phyloP scores from a whole-genome alignment of 1,140 invertebrate genomes.

The Calephelis nemesis region DNA sequence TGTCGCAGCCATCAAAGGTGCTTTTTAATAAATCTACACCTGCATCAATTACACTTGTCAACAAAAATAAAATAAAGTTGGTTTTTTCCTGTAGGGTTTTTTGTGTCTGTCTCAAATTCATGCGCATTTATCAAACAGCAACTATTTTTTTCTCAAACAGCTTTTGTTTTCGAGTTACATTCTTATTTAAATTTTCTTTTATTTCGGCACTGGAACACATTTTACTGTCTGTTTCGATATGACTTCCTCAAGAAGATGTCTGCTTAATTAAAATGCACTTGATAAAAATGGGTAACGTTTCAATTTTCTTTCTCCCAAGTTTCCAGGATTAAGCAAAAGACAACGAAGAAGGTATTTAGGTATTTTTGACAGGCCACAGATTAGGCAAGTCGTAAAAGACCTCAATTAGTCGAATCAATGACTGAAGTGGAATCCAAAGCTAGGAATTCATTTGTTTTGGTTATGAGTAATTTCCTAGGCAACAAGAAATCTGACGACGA shows the following conservation, averaged over 20 bases:
- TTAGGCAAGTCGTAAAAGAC: constrained; percentile 24
- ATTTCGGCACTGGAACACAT: too few relatives aligned
- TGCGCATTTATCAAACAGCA: too few relatives aligned
- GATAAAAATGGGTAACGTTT: constrained; percentile 7
- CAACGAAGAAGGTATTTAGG: constrained; percentile 13
- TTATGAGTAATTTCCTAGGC: background rate
- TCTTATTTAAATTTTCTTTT: too few relatives aligned
- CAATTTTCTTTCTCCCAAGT: background rate
- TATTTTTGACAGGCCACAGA: constrained; percentile 22
- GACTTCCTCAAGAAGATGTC: background rate
- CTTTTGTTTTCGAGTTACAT: too few relatives aligned
- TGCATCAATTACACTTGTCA: too few relatives aligned
- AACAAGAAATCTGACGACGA: background rate
- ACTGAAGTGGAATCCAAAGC: background rate
- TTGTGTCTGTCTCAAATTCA: too few relatives aligned
- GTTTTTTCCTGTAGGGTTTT: too few relatives aligned
- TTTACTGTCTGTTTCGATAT: background rate
- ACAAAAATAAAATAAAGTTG: too few relatives aligned
- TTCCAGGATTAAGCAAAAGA: constrained; percentile 13
- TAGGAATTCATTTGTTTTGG: background rate
- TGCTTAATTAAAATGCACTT: constrained; percentile 6
- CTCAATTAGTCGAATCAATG: constrained; percentile 18
- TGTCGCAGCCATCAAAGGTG: too few relatives aligned
- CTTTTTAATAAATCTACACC: too few relatives aligned
- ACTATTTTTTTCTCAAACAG: too few relatives aligned